These are phyloP conservation scores for Ptilodon capucinus DNA, from an alignment of 2,888 invertebrate genomes.

Conservation along the genomic window DNA sequence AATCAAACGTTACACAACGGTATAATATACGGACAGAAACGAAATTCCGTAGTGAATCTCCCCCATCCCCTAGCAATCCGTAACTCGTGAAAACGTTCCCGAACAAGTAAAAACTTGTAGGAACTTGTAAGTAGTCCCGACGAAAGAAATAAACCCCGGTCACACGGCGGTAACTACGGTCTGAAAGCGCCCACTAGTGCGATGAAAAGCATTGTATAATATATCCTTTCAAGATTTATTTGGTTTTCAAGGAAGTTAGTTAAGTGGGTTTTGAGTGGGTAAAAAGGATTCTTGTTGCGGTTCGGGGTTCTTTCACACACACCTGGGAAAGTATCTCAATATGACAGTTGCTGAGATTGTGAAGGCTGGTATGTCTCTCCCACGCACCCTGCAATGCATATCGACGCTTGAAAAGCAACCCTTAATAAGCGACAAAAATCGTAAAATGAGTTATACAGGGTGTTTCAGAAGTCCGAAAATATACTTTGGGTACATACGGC, in stretches of 20 bases:
- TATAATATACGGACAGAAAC: conserved; percentile 15
- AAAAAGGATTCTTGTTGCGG: too few relatives aligned
- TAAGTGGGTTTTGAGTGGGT: too few relatives aligned
- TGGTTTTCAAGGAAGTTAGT: not conserved
- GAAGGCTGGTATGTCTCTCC: too few relatives aligned
- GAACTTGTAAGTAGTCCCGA: conserved; percentile 52
- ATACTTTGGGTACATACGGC: too few relatives aligned
- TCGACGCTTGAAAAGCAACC: too few relatives aligned
- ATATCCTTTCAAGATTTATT: not conserved
- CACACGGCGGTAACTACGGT: not conserved
- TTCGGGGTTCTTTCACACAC: too few relatives aligned
- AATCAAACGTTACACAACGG: conserved; percentile 8
- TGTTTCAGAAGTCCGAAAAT: too few relatives aligned
- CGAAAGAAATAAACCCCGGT: conserved; percentile 45
- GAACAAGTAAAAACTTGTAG: conserved; percentile 37
- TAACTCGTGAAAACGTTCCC: conserved; percentile 38
- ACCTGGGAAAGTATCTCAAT: too few relatives aligned
- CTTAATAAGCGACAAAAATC: too few relatives aligned
- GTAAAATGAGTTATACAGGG: too few relatives aligned
- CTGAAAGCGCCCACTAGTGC: not conserved
- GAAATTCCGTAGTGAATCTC: conserved; percentile 17
- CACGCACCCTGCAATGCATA: too few relatives aligned
- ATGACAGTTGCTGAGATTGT: too few relatives aligned
- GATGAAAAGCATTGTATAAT: not conserved
- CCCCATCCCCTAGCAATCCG: conserved; percentile 27